Evolutionary conservation across 2,113 vertebrate species (phyloP), one percentile per base, ranked within the genome.

Genomic region (Heterochromis multidens): DNA sequence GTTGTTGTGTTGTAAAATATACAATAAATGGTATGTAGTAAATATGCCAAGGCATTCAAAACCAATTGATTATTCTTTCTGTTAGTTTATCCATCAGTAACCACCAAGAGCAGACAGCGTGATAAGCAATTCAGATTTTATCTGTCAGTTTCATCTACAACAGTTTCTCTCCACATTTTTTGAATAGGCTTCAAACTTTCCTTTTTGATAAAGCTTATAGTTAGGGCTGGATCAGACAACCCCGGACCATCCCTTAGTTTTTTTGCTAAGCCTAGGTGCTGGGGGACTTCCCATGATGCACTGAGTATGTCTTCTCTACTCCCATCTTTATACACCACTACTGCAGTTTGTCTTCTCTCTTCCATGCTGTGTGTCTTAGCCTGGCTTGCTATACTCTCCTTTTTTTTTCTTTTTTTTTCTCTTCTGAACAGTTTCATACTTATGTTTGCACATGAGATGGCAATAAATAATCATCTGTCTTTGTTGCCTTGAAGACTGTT

Each of bases 401-500:
- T 25, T 23, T 37, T 43, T 2, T 31, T 10, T 31, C 5, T 5
- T 5, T 31, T 5, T 5, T 5, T 5, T 19, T 21, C 7, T 0
- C 31, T 35, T 62, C 21, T 14, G 0, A 65, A 37, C 62, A 37
- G 7, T 37, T 37, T 37, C 8, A 6, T 8, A 37, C 33, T 9
- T 0, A 1, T 67, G 6, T 67, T 70, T 21, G 52, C 10, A 79
- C 46, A 35, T 33, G 70, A 70, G 56, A 12, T 17, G 14, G 17
- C 10, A 23, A 46, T 29, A 56, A 27, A n/a, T 23, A 46, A 59
- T 60, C 49, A 40, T 78, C 17, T 19, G 3, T 85, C 80, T 87
- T 49, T 46, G 56, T 67, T 89, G 79, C 81, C 79, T 84, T 23
- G 21, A 83, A 88, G 87, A 60, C 79, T 58, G 2, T 59, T 89